Evolutionary conservation across 2,888 invertebrate species (phyloP), one percentile per base, ranked within the genome.

Genomic region (Hirtodrosophila trivittata): DNA sequence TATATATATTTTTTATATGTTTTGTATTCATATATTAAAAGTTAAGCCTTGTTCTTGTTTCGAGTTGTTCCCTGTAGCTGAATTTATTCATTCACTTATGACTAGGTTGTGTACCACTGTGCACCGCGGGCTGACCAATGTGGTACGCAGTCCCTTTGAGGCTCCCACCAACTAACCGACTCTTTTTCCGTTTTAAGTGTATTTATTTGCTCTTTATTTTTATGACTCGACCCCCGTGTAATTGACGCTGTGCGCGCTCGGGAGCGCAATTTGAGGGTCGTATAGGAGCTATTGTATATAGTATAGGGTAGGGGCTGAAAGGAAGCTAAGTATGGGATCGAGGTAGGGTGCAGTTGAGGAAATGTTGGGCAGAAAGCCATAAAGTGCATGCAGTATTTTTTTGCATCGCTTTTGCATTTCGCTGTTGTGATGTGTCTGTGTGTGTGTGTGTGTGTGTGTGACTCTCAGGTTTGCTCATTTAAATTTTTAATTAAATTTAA

Each of bases 151-250:
- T 50, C 35, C 70, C 30, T 54, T 49, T 50, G 54, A 30, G 38
- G 37, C 13, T 28, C 4, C 38, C 46, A 25, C 9, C 74, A 57
- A 59, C 71, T 51, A 65, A 70, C 71, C 49, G 55, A 59, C 60
- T 62, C 55, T 49, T 55, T 56, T 58, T 35, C 39, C 57, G 43
- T 74, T 86, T 86, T 86, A 86, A 80, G 80, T 80, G 86, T 80
- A 86, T 80, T 80, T 80, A 77, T 86, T 84, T 86, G 81, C 65
- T 81, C 77, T 80, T 86, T 84, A 86, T 80, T 86, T 80, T 80
- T 80, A 80, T 81, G 86, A 74, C 81, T 70, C 10, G 64, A 69
- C 56, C 58, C 77, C 78, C 86, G 81, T 76, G 84, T 86, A 80
- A 80, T 80, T 84, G 86, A 84, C 70, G 80, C 80, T 78, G 69